Evolutionary conservation across 2,888 invertebrate genomes (phyloP).

Genomic region (Scaptomyza flava): DNA sequence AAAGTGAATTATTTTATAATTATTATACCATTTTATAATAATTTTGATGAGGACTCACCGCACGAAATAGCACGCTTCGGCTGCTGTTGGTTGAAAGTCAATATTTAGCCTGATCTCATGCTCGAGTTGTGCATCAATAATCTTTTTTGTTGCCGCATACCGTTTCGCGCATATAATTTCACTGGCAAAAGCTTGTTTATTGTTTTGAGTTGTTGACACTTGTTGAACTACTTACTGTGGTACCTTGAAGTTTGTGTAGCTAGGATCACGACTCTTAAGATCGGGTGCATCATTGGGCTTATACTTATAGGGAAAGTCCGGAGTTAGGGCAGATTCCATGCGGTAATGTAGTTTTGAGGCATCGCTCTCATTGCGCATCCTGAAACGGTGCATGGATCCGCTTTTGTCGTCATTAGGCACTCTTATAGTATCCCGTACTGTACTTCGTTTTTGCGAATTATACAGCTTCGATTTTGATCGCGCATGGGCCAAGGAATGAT

Average conservation of each 20-base stretch:
- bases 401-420: conserved; percentile 30
- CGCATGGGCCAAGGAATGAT: not conserved
- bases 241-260: conserved; percentile 42
- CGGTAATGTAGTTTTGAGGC: not conserved
- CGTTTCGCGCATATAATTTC: conserved; percentile 44
- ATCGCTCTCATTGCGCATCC: not conserved
- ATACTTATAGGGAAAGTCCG: not conserved
- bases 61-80: conserved; percentile 63
- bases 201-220: not conserved
- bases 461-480: conserved; percentile 13
- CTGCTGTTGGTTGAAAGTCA: conserved; percentile 52
- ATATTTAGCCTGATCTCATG: conserved; percentile 52
- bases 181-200: not conserved
- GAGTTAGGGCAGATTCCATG: not conserved
- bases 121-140: conserved; percentile 59
- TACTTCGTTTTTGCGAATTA: not conserved
- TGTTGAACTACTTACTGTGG: conserved; percentile 42
- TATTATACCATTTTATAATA: not conserved
- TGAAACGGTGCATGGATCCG: conserved; percentile 11
- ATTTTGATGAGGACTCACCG: conserved; percentile 35
- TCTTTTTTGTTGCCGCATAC: conserved; percentile 26
- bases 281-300: conserved; percentile 22
- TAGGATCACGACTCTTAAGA: conserved; percentile 21
- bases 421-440: not conserved
- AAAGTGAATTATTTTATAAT: not conserved